These are phyloP conservation scores for Drosophila fuyamai DNA, from an alignment of 1,140 invertebrate species.

Conservation along the genomic window DNA sequence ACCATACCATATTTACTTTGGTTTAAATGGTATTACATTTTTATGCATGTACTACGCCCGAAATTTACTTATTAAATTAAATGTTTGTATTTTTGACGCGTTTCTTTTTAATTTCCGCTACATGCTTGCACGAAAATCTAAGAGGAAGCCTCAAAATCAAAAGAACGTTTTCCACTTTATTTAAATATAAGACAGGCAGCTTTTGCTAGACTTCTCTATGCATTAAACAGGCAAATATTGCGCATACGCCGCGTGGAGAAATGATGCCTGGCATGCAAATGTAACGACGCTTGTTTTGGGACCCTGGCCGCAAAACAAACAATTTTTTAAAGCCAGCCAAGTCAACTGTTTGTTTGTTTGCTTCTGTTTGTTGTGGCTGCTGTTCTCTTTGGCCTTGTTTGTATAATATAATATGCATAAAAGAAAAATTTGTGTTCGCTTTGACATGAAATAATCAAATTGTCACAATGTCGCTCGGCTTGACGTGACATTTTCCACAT, in stretches of 20 bases:
- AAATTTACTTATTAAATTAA: slow-evolving; percentile 1
- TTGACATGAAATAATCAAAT: slow-evolving; percentile 79
- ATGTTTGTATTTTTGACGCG: slow-evolving; percentile 1
- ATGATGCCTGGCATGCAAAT: slow-evolving; percentile 36
- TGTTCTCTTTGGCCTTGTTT: slow-evolving; percentile 47
- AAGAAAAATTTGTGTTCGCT: slow-evolving; percentile 60
- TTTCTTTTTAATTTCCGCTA: slow-evolving; percentile 34
- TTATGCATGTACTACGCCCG: neutral
- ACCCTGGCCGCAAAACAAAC: slow-evolving; percentile 61
- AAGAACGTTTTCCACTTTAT: slow-evolving; percentile 15
- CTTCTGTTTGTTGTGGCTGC: slow-evolving; percentile 36
- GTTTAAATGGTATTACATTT: slow-evolving; percentile 10
- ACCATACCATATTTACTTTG: neutral
- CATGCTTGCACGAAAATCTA: slow-evolving; percentile 7
- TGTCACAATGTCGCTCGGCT: slow-evolving; percentile 55
- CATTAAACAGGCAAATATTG: slow-evolving; percentile 49
- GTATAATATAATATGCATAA: slow-evolving; percentile 77
- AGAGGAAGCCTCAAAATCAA: slow-evolving; percentile 20
- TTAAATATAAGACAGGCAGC: slow-evolving; percentile 30
- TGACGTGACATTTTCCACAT: slow-evolving; percentile 47
- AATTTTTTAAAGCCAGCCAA: slow-evolving; percentile 59
- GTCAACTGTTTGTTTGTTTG: slow-evolving; percentile 49
- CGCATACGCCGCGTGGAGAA: slow-evolving; percentile 53
- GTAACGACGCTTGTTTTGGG: slow-evolving; percentile 34
- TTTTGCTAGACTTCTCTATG: slow-evolving; percentile 13